phyloP scores from a whole-genome alignment of 2,797 vertebrate species.

The Microctenopoma stevenorrisi region DNA sequence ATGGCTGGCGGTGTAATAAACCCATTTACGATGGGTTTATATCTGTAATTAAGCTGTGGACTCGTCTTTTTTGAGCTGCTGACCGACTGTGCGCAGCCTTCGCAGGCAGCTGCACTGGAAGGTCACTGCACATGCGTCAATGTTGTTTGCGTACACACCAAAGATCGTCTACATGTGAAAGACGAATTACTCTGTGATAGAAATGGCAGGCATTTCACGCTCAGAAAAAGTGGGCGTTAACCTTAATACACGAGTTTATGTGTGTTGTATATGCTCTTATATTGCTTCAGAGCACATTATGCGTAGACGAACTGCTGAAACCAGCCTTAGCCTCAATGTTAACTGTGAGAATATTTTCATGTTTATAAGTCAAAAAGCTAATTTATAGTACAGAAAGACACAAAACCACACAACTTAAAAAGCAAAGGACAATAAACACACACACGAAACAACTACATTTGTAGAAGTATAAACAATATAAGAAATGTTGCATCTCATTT shows the following conservation, averaged over 20 bases:
- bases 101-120: constrained; percentile 55
- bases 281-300: background rate
- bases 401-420: too few relatives aligned
- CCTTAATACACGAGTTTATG: background rate
- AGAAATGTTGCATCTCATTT: too few relatives aligned
- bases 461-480: too few relatives aligned
- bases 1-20: constrained; percentile 44
- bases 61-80: background rate
- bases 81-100: constrained; percentile 30
- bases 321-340: background rate
- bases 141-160: constrained; percentile 17
- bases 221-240: constrained; percentile 7
- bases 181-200: constrained; percentile 3
- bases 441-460: too few relatives aligned
- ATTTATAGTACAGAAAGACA: too few relatives aligned
- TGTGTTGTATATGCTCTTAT: background rate
- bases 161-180: constrained; percentile 30
- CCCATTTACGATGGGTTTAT: constrained; percentile 72
- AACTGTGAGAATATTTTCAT: too few relatives aligned
- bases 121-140: constrained; percentile 55
- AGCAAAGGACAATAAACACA: too few relatives aligned
- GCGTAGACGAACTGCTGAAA: background rate
- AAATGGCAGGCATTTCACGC: background rate
- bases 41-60: background rate
- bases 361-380: too few relatives aligned